Evolutionary conservation across 2,113 vertebrate species (phyloP).

Genomic region (Crotalus tigris): DNA sequence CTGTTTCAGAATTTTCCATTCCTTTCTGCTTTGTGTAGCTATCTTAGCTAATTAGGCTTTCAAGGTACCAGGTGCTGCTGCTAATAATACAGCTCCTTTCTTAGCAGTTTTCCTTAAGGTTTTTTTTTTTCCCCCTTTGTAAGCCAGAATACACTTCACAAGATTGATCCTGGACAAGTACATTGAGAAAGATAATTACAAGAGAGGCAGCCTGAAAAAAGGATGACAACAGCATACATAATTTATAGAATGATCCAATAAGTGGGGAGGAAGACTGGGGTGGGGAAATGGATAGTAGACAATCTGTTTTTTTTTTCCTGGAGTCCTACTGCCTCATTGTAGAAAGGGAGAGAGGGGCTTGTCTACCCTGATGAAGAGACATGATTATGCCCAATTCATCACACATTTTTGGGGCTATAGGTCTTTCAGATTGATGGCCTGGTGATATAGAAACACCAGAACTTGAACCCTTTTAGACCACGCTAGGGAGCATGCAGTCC

Average conservation of each 20-base stretch:
- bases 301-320: background rate
- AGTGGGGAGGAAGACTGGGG: background rate
- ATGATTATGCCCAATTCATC: too few relatives aligned
- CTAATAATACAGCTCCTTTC: background rate
- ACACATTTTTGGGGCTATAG: background rate
- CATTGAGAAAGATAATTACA: background rate
- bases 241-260: background rate
- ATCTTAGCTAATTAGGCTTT: background rate
- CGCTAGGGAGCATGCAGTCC: background rate
- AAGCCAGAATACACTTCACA: constrained; percentile 21
- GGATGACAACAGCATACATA: background rate
- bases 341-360: background rate
- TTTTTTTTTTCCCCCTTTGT: background rate
- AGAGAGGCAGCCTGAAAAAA: background rate
- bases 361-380: background rate
- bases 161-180: constrained; percentile 36
- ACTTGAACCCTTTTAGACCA: background rate
- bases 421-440: background rate
- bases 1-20: constrained; percentile 42
- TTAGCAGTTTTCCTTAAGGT: constrained; percentile 16
- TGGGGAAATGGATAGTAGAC: background rate
- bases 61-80: constrained; percentile 20
- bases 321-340: background rate
- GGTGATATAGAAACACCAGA: background rate
- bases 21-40: accelerated